phyloP scores from a whole-genome alignment of 2,113 vertebrate genomes.

The Cyanoderma ruficeps region DNA sequence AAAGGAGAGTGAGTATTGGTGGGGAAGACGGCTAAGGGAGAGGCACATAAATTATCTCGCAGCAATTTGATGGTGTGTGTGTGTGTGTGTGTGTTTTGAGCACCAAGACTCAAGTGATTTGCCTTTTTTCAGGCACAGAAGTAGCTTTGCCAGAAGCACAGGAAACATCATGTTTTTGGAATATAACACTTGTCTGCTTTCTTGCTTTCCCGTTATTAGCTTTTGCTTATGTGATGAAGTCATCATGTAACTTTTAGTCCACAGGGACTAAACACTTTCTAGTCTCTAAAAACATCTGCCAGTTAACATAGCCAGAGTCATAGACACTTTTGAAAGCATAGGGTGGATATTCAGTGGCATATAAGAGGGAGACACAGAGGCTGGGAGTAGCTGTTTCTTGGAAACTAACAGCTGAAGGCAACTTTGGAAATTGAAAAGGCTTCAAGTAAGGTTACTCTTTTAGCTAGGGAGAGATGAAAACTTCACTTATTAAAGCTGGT shows the following conservation, averaged over 20 bases:
- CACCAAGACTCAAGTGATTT: conserved; percentile 19
- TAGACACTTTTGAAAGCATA: conserved; percentile 40
- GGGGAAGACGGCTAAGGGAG: background rate
- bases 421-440: conserved; percentile 45
- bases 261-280: conserved; percentile 53
- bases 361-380: conserved; percentile 8
- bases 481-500: conserved; percentile 49
- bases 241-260: conserved; percentile 44
- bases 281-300: conserved; percentile 53
- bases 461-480: conserved; percentile 63
- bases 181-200: conserved; percentile 39
- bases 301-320: conserved; percentile 22
- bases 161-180: conserved; percentile 58
- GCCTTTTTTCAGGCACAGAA: conserved; percentile 37
- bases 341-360: conserved; percentile 42
- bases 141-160: conserved; percentile 55
- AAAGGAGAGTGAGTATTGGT: background rate
- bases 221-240: conserved; percentile 55
- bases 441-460: conserved; percentile 55
- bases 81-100: background rate
- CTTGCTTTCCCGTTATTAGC: conserved; percentile 46
- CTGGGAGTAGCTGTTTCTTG: conserved; percentile 53
- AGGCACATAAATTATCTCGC: background rate
- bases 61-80: background rate
- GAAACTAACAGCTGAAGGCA: conserved; percentile 47